A percentile compares a stretch with the other conserved stretches of the same genome.
Evolutionary conservation across 2,113 vertebrate genomes (phyloP).

Genomic region (Embiotoca jacksoni): DNA sequence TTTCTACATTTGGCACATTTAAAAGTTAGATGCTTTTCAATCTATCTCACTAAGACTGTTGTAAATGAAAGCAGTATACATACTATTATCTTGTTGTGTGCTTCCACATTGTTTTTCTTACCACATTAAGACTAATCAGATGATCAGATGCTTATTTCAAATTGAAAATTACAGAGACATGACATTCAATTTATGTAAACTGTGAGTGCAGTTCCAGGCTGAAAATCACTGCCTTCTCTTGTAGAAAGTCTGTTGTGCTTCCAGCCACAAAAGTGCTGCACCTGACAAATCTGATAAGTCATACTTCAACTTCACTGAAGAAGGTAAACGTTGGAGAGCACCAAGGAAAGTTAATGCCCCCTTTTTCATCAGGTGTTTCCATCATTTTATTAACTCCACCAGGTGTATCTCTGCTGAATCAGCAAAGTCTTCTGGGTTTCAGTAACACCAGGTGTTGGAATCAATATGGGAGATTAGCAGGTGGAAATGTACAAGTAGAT

Average conservation of each 20-base stretch:
- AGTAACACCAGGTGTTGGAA: conserved; percentile 33
- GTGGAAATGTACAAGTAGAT: conserved; percentile 7
- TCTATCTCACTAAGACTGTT: no score
- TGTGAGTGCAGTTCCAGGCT: neutral
- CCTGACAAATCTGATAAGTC: conserved; percentile 1
- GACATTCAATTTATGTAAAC: no score
- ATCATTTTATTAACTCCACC: neutral
- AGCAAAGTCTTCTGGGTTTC: conserved; percentile 11
- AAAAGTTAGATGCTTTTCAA: no score
- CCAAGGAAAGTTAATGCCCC: neutral
- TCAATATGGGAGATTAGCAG: conserved; percentile 41
- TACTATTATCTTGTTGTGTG: no score
- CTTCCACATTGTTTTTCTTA: no score
- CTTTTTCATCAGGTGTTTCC: neutral
- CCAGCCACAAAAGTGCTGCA: neutral
- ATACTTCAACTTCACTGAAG: neutral
- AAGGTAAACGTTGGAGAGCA: neutral
- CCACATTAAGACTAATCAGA: neutral
- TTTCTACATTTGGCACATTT: no score
- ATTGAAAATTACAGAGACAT: no score
- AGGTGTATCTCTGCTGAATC: neutral
- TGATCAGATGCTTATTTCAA: neutral
- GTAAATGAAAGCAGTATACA: no score
- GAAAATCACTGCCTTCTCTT: neutral
- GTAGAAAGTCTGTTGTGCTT: neutral